These are phyloP conservation scores for Gymnoscopelus microlampas DNA, from an alignment of 2,797 vertebrate genomes.

Conservation along the genomic window DNA sequence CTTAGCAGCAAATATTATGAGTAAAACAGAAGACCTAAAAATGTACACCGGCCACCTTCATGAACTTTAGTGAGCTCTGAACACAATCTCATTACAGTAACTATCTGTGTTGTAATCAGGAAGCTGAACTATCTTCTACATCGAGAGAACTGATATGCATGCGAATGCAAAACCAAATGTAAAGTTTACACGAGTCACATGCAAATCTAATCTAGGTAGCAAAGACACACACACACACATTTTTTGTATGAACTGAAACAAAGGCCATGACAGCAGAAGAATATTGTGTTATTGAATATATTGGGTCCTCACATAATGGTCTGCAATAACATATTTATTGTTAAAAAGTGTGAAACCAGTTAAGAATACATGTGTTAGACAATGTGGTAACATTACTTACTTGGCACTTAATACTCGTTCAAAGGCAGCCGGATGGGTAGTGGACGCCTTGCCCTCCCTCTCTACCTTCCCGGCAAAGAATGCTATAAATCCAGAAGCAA, in stretches of 20 bases:
- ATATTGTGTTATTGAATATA: background rate
- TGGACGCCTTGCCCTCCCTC: conserved; percentile 82
- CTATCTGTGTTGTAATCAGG: conserved; percentile 3
- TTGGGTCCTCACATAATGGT: background rate
- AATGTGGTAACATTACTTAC: conserved; percentile 73
- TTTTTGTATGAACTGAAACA: background rate
- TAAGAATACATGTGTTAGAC: background rate
- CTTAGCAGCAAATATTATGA: too few species aligned
- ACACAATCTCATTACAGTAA: background rate
- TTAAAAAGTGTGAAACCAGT: too few species aligned
- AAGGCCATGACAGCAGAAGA: too few species aligned
- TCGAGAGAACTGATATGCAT: background rate
- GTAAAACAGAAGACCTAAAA: too few species aligned
- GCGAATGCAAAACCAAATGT: conserved; percentile 16
- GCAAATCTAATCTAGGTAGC: conserved; percentile 17
- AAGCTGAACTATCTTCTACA: conserved; percentile 25
- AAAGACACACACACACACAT: conserved; percentile 7
- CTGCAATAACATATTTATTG: background rate
- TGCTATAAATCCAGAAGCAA: conserved; percentile 67
- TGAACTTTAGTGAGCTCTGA: background rate
- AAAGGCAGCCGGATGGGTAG: conserved; percentile 74
- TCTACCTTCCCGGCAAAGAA: conserved; percentile 94
- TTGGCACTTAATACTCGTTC: conserved; percentile 92
- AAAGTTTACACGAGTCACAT: conserved; percentile 30
- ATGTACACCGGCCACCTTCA: too few species aligned